A percentile compares a stretch with the other conserved stretches of the same genome.
Evolutionary conservation across 2,888 invertebrate genomes (phyloP).

Genomic region (Sesia apiformis): DNA sequence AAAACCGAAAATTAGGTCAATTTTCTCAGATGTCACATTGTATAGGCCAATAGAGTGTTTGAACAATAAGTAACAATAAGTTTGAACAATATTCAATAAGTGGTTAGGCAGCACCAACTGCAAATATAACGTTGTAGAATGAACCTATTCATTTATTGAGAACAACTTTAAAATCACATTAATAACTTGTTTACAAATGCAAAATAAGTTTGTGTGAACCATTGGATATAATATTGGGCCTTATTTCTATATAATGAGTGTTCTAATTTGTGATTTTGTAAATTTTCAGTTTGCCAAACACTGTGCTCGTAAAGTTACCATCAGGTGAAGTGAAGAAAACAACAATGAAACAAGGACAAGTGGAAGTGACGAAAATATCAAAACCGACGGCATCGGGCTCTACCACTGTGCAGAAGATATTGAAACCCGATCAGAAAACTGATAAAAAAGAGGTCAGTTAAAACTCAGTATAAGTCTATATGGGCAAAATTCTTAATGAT

Average conservation of each 20-base stretch:
- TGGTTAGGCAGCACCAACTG: no score
- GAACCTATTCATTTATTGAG: no score
- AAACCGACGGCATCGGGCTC: slow-evolving; percentile 52
- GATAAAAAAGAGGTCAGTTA: slow-evolving; percentile 51
- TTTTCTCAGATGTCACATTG: no score
- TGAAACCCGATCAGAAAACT: slow-evolving; percentile 40
- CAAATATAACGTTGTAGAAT: no score
- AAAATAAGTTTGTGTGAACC: slow-evolving; percentile 61
- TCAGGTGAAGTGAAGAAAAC: slow-evolving; percentile 60
- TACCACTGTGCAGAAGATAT: slow-evolving; percentile 15
- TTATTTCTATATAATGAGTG: not conserved
- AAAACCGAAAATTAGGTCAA: no score
- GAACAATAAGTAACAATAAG: no score
- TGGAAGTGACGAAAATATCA: slow-evolving; percentile 52
- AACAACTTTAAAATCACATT: no score
- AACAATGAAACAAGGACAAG: slow-evolving; percentile 48
- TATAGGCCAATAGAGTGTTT: no score
- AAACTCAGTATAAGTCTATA: not conserved
- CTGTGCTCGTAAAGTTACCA: slow-evolving; percentile 61
- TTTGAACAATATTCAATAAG: not conserved
- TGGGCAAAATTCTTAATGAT: not conserved
- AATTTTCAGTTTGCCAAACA: slow-evolving; percentile 55
- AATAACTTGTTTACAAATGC: slow-evolving; percentile 52
- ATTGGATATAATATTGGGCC: slow-evolving; percentile 34
- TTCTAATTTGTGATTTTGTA: slow-evolving; percentile 4